phyloP scores from a whole-genome alignment of 2,113 vertebrate genomes.

The Zosterops lateralis region DNA sequence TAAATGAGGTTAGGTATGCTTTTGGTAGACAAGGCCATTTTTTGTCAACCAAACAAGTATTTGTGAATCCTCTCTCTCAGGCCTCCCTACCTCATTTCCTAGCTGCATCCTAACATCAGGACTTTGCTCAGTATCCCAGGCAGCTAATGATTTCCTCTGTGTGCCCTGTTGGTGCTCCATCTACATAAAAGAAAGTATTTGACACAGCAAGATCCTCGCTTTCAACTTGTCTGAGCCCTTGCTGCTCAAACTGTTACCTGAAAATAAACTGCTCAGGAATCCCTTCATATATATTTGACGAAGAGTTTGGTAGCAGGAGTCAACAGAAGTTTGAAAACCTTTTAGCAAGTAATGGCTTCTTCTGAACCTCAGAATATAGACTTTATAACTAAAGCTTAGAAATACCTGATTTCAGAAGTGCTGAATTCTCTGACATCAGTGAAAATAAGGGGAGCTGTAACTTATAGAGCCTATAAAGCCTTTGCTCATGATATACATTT shows the following conservation, averaged over 20 bases:
- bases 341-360: slow-evolving; percentile 20
- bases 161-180: neutral
- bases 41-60: neutral
- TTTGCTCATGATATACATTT: slow-evolving; percentile 33
- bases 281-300: neutral
- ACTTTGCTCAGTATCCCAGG: neutral
- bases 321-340: slow-evolving; percentile 15
- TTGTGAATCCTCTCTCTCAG: neutral
- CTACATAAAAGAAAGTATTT: slow-evolving; percentile 20
- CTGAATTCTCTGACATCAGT: slow-evolving; percentile 17
- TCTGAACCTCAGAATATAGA: neutral
- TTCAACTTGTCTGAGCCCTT: slow-evolving; percentile 20
- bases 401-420: neutral
- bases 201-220: slow-evolving; percentile 19
- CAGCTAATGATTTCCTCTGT: slow-evolving; percentile 20
- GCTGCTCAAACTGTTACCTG: neutral
- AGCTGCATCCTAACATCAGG: neutral
- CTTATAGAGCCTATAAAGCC: slow-evolving; percentile 12
- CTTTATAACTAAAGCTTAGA: slow-evolving; percentile 11
- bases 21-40: neutral
- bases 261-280: slow-evolving; percentile 14
- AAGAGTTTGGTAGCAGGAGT: slow-evolving; percentile 20
- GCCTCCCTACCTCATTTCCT: neutral
- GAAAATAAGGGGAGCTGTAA: slow-evolving; percentile 22
- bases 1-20: neutral